These are phyloP conservation scores for Aquatica leii DNA, from an alignment of 2,888 invertebrate genomes.

Conservation along the genomic window DNA sequence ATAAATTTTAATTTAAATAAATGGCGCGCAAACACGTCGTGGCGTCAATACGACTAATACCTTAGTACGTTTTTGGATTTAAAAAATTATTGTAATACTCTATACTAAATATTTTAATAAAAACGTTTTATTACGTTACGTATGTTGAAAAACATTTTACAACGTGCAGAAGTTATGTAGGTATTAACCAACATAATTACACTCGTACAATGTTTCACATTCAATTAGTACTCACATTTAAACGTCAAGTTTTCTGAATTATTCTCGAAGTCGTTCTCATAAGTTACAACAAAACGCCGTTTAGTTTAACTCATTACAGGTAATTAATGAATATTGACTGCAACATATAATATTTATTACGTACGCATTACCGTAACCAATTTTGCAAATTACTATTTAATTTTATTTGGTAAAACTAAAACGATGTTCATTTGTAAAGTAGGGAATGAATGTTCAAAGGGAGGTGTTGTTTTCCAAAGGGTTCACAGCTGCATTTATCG, in stretches of 20 bases:
- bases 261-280: conserved; percentile 9
- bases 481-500: conserved; percentile 37
- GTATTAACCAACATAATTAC: conserved; percentile 11
- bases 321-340: conserved; percentile 5
- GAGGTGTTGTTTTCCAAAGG: conserved; percentile 27
- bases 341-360: not conserved
- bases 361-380: too few relatives aligned
- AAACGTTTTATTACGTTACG: too few relatives aligned
- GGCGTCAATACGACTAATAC: too few relatives aligned
- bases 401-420: conserved; percentile 1
- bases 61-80: too few relatives aligned
- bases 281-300: conserved; percentile 4
- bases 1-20: too few relatives aligned
- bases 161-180: conserved; percentile 11
- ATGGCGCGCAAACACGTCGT: too few relatives aligned
- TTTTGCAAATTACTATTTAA: not conserved
- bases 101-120: too few relatives aligned
- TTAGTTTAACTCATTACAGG: not conserved
- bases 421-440: conserved; percentile 5
- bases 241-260: conserved; percentile 10
- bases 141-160: too few relatives aligned
- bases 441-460: conserved; percentile 14
- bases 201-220: conserved; percentile 5
- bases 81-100: too few relatives aligned
- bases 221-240: conserved; percentile 9